Base-by-base conservation (phyloP, 2,113 vertebrate species). In the Calonectris borealis region DNA sequence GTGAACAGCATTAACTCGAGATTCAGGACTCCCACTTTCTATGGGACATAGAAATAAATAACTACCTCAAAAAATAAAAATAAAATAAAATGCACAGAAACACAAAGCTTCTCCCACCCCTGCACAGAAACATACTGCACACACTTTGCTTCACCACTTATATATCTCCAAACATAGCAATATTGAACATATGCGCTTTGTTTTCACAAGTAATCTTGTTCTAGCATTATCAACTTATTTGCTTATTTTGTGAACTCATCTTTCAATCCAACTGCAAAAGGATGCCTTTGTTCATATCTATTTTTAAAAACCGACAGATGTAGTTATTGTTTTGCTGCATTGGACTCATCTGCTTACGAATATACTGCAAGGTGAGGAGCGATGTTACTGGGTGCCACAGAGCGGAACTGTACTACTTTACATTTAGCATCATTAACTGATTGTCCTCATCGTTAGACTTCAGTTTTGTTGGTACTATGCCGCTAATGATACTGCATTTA, bases 11-110 rank as follows among this genome's bases (percentile, higher is more conserved):
- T 98, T 99, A 87, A 99, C 98, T 76, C 99, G 99, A 90, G 99
- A 99, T 85, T 99, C 99, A 12, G 99, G 99, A 96, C 98, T 99
- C 66, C 98, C 98, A 49, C 98, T 98, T 98, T 99, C 99, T 99
- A 96, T 64, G 90, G 69, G 96, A 96, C 55, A 90, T 0, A 96
- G n/a, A 93, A 92, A 94, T 24, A 75, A 93, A 36, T 51, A 82
- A 57, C 9, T 10, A 42, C 2, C n/a, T 85, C 57, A 69, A 84
- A 69, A 81, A 65, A 64, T 34, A 46, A 64, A 60, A 54, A 22
- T 13, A 18, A 78, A 94, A 48, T 32, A 54, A 65, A 65, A 38
- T 12, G 46, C 40, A 82, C 34, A 64, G n/a, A 96, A 95, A 91
- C 38, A 77, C 52, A 95, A 66, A 65, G 25, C 17, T 80, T 79